Percentiles rank a stretch among this genome's conserved stretches.
These are phyloP conservation scores for Trichomycterus rosablanca DNA, from an alignment of 2,113 vertebrate genomes.

Conservation along the genomic window DNA sequence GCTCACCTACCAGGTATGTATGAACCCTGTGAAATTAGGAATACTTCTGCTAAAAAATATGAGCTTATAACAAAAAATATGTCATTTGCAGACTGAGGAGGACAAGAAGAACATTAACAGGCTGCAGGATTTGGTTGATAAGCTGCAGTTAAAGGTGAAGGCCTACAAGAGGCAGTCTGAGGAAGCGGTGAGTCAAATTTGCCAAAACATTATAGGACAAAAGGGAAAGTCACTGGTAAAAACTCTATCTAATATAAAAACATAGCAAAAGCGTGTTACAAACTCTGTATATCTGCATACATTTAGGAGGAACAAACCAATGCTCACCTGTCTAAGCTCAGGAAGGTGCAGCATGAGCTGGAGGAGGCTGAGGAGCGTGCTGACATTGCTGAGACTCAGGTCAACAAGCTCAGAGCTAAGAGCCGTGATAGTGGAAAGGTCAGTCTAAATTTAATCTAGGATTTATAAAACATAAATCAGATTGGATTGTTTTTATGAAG, in stretches of 20 bases:
- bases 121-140: slow-evolving; percentile 65
- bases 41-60: background rate
- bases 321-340: slow-evolving; percentile 61
- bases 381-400: slow-evolving; percentile 75
- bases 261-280: background rate
- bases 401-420: slow-evolving; percentile 76
- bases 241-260: no score
- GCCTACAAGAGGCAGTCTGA: slow-evolving; percentile 89
- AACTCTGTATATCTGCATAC: no score
- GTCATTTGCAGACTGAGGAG: slow-evolving; percentile 39
- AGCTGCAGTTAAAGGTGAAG: slow-evolving; percentile 85
- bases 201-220: no score
- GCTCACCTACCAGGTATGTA: slow-evolving; percentile 44
- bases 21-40: background rate
- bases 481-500: background rate
- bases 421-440: slow-evolving; percentile 64
- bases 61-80: background rate
- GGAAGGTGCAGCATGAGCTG: slow-evolving; percentile 74
- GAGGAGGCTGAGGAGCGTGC: slow-evolving; percentile 79
- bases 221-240: no score
- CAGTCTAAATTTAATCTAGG: background rate
- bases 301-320: slow-evolving; percentile 64
- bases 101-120: slow-evolving; percentile 41
- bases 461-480: no score
- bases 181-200: slow-evolving; percentile 60